phyloP scores from a whole-genome alignment of 2,888 invertebrate species.

The Cantharis nigra region DNA sequence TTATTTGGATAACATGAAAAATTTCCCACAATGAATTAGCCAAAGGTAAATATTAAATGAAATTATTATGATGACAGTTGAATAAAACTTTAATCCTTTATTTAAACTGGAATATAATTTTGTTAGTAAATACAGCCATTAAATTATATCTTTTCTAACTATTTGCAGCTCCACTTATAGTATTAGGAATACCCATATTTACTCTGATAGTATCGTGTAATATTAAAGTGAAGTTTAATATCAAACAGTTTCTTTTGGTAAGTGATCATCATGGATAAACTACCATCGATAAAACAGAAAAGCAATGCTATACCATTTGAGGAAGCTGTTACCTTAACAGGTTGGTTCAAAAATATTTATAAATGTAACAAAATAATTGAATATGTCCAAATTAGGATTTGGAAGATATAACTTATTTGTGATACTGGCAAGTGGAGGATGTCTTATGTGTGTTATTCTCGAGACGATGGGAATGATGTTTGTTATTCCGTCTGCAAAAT shows the following conservation, averaged over 20 bases:
- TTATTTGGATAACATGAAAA: background rate
- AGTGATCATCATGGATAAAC: background rate
- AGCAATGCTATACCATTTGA: slow-evolving; percentile 33
- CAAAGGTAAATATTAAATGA: background rate
- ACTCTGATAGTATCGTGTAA: background rate
- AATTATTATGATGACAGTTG: background rate
- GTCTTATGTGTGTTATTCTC: slow-evolving; percentile 70
- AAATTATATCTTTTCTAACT: background rate
- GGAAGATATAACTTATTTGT: slow-evolving; percentile 67
- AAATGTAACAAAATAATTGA: slow-evolving; percentile 3
- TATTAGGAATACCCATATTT: background rate
- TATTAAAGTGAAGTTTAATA: background rate
- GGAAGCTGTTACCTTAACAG: slow-evolving; percentile 43
- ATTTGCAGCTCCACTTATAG: background rate
- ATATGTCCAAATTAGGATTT: slow-evolving; percentile 51
- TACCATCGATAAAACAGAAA: background rate
- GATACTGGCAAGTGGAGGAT: slow-evolving; percentile 64
- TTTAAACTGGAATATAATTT: background rate
- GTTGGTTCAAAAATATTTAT: slow-evolving; percentile 25
- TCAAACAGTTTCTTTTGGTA: background rate
- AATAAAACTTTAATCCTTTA: background rate
- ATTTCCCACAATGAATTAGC: background rate
- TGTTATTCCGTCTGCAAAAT: slow-evolving; percentile 69
- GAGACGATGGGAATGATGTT: slow-evolving; percentile 70
- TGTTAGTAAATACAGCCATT: background rate